Evolutionary conservation across 2,797 vertebrate species (phyloP).

Genomic region (Falco rusticolus): DNA sequence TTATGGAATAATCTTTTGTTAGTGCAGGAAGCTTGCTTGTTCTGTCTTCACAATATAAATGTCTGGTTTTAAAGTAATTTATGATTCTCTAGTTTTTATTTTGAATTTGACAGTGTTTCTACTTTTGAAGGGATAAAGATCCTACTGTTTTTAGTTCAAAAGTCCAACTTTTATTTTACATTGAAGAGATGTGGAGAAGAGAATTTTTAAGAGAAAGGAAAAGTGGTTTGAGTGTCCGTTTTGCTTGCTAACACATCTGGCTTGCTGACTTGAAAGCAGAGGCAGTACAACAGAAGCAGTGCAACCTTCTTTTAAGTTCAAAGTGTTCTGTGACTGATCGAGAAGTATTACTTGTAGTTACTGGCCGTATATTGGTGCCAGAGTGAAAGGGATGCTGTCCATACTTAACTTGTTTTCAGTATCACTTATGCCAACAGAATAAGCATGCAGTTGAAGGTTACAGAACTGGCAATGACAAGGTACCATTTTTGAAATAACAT

Average conservation of each 20-base stretch:
- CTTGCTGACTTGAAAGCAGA: neutral
- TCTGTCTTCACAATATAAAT: neutral
- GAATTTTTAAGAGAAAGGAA: neutral
- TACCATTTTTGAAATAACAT: neutral
- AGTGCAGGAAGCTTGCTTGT: neutral
- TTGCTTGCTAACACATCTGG: neutral
- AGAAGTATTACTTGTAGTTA: neutral
- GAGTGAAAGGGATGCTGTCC: neutral
- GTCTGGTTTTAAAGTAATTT: neutral
- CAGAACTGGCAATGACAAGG: neutral
- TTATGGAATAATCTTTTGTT: neutral
- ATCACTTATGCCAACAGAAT: neutral
- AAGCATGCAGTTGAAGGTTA: neutral
- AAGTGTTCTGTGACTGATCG: neutral
- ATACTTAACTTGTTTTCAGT: neutral
- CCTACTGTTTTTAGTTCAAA: neutral
- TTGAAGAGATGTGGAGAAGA: neutral
- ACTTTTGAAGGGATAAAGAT: neutral
- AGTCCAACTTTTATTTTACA: neutral
- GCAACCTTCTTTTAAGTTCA: neutral
- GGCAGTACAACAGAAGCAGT: neutral
- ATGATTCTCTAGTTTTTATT: neutral
- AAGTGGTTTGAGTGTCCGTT: neutral
- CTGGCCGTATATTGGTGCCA: neutral
- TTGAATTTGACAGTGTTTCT: neutral